Percentiles rank a stretch among this genome's conserved stretches.
Evolutionary conservation across 1,140 invertebrate species (phyloP).

Genomic region (Macrostomum lignano): DNA sequence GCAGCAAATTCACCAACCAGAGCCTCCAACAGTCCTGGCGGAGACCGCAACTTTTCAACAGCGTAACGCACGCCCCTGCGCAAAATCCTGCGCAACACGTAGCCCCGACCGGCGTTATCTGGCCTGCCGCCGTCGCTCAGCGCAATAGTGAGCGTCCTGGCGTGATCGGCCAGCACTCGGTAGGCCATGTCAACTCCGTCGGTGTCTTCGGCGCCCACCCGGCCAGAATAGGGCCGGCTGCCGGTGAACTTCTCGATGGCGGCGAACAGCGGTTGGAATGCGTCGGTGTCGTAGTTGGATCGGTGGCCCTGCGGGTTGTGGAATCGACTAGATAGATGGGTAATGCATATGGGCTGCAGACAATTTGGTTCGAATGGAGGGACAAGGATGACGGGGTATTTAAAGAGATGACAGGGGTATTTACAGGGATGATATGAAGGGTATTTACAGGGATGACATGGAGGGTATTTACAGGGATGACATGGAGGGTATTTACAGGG

Average conservation of each 20-base stretch:
- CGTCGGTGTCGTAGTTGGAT: conserved; percentile 38
- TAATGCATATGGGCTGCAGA: too few relatives aligned
- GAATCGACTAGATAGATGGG: too few relatives aligned
- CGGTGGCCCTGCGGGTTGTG: conserved; percentile 12
- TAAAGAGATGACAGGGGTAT: too few relatives aligned
- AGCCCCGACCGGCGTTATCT: conserved; percentile 66
- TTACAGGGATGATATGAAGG: too few relatives aligned
- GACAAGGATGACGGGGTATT: too few relatives aligned
- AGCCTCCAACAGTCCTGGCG: conserved; percentile 65
- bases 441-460: too few relatives aligned
- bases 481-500: too few relatives aligned
- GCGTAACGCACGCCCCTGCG: conserved; percentile 67
- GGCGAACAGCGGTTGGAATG: conserved; percentile 52
- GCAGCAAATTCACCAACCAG: too few relatives aligned
- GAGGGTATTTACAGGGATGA: too few relatives aligned
- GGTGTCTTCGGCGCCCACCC: conserved; percentile 51
- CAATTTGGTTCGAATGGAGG: too few relatives aligned
- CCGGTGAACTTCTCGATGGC: conserved; percentile 39
- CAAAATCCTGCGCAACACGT: conserved; percentile 55
- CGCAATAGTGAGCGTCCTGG: conserved; percentile 71
- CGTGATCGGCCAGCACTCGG: conserved; percentile 73
- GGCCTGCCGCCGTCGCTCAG: conserved; percentile 70
- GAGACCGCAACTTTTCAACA: conserved; percentile 77
- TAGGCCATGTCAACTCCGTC: conserved; percentile 89
- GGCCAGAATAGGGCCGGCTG: conserved; percentile 43